Evolutionary conservation across 2,113 vertebrate species (phyloP).

Genomic region (Erinaceus europaeus): DNA sequence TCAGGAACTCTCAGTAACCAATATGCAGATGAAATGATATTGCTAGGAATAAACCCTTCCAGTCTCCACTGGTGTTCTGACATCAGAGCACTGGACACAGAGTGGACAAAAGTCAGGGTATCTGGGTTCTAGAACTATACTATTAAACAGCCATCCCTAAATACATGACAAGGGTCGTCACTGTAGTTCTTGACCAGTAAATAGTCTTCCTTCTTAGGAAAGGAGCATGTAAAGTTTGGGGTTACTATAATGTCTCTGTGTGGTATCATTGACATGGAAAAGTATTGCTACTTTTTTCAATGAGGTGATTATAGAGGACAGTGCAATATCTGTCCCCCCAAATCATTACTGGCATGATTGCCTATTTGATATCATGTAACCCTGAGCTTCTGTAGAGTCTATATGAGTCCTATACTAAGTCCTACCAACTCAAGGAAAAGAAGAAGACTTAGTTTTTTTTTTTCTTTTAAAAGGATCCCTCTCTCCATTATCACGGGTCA

Average conservation of each 20-base stretch:
- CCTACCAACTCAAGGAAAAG: neutral
- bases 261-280: neutral
- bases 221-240: neutral
- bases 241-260: neutral
- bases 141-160: neutral
- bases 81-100: neutral
- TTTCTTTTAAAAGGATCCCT: too few species aligned
- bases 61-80: neutral
- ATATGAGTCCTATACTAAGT: neutral
- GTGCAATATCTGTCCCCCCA: neutral
- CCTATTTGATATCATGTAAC: neutral
- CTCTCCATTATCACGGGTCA: too few species aligned
- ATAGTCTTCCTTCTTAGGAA: neutral
- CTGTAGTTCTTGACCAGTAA: neutral
- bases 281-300: neutral
- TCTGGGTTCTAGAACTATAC: neutral
- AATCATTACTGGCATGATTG: neutral
- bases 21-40: too few species aligned
- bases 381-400: neutral
- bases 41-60: neutral
- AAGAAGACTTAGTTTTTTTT: too few species aligned
- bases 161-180: neutral
- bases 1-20: neutral
- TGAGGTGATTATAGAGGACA: neutral
- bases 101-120: neutral